phyloP scores from a whole-genome alignment of 2,888 invertebrate genomes.

The Epinotia brunnichana region DNA sequence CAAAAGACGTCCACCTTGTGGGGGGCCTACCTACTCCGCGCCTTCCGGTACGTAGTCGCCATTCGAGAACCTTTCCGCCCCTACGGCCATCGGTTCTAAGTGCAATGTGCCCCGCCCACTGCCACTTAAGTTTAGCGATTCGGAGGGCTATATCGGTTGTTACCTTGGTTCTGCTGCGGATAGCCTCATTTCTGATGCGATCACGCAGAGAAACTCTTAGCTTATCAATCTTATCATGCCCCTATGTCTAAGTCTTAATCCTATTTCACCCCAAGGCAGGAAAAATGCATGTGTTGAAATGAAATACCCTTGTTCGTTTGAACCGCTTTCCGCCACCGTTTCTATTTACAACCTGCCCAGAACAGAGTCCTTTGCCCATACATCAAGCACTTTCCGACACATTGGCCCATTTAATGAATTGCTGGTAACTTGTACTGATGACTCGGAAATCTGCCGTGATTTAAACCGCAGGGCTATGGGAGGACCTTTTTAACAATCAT shows the following conservation, averaged over 20 bases:
- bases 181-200: too few relatives aligned
- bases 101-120: too few relatives aligned
- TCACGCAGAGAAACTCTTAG: too few relatives aligned
- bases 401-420: slow-evolving; percentile 74
- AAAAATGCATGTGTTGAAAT: slow-evolving; percentile 7
- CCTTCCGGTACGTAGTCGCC: too few relatives aligned
- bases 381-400: slow-evolving; percentile 73
- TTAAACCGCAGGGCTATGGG: slow-evolving; percentile 52
- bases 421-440: slow-evolving; percentile 66
- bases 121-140: too few relatives aligned
- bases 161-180: too few relatives aligned
- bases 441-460: slow-evolving; percentile 68
- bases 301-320: slow-evolving; percentile 5
- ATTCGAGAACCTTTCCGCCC: too few relatives aligned
- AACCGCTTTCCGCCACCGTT: slow-evolving; percentile 47
- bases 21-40: too few relatives aligned
- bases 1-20: too few relatives aligned
- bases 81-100: too few relatives aligned
- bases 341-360: slow-evolving; percentile 42
- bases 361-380: slow-evolving; percentile 62
- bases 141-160: too few relatives aligned
- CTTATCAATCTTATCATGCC: background rate
- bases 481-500: slow-evolving; percentile 14
- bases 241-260: background rate
- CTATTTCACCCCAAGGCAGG: background rate